These are phyloP conservation scores for Okapia johnstoni DNA, from an alignment of 2,113 vertebrate genomes.

Conservation along the genomic window DNA sequence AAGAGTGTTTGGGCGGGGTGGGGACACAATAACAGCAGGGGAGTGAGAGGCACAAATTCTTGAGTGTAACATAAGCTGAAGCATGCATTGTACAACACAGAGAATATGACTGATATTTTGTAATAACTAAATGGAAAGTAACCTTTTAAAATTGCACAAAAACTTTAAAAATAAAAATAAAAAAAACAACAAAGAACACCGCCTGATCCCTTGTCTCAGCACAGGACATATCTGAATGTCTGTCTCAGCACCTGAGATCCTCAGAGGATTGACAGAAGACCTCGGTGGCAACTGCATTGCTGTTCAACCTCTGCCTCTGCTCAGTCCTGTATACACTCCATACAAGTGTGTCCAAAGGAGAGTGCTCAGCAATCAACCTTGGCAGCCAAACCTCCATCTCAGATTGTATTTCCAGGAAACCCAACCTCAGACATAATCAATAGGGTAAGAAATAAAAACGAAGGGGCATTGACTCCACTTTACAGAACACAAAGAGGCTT, in stretches of 20 bases:
- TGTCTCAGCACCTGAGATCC: neutral
- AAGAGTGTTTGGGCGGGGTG: rapidly evolving
- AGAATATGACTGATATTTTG: neutral
- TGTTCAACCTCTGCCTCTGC: neutral
- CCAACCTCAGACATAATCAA: neutral
- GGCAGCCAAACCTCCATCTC: neutral
- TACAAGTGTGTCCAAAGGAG: no score
- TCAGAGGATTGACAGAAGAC: neutral
- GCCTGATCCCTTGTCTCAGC: neutral
- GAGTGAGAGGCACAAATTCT: neutral
- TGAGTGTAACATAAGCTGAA: neutral
- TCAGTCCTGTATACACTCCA: neutral
- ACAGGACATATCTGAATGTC: neutral
- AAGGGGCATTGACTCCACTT: neutral
- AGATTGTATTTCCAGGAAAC: neutral
- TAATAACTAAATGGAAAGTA: neutral
- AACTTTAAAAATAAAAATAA: neutral
- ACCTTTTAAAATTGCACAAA: neutral
- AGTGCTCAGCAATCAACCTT: neutral
- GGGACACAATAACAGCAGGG: rapidly evolving
- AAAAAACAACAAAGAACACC: neutral
- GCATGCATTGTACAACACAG: neutral
- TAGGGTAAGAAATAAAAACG: neutral
- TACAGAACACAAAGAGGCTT: neutral
- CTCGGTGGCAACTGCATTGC: no score